These are phyloP conservation scores for Mesorhabditis spiculigera DNA, from an alignment of 2,888 invertebrate species.

Conservation along the genomic window DNA sequence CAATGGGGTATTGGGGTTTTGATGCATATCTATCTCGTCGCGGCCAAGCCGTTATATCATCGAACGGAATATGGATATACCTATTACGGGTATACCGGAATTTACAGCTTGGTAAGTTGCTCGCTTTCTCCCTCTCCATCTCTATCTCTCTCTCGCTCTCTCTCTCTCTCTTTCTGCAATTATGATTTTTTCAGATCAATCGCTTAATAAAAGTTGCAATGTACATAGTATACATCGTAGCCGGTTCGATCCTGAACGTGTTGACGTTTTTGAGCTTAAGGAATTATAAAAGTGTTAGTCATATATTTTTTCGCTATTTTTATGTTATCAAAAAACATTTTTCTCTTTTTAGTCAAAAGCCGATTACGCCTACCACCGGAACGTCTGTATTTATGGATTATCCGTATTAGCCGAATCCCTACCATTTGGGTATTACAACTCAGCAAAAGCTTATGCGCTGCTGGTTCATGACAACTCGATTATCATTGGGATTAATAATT, in stretches of 20 bases:
- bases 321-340: too few species aligned
- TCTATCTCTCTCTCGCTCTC: too few species aligned
- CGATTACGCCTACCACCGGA: too few species aligned
- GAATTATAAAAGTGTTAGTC: neutral
- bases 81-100: too few species aligned
- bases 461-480: neutral
- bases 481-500: neutral
- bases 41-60: too few species aligned
- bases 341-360: too few species aligned
- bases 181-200: neutral
- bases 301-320: too few species aligned
- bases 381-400: neutral
- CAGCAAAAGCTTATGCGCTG: neutral
- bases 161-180: too few species aligned
- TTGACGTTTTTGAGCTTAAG: neutral
- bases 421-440: neutral
- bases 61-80: too few species aligned
- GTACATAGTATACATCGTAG: neutral
- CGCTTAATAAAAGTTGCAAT: neutral
- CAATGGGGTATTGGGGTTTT: neutral
- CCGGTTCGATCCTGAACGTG: neutral
- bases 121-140: too few species aligned
- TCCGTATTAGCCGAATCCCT: neutral
- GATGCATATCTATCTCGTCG: too few species aligned
- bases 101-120: too few species aligned